Evolutionary conservation across 2,888 invertebrate species (phyloP).

Genomic region (Dolomedes plantarius): DNA sequence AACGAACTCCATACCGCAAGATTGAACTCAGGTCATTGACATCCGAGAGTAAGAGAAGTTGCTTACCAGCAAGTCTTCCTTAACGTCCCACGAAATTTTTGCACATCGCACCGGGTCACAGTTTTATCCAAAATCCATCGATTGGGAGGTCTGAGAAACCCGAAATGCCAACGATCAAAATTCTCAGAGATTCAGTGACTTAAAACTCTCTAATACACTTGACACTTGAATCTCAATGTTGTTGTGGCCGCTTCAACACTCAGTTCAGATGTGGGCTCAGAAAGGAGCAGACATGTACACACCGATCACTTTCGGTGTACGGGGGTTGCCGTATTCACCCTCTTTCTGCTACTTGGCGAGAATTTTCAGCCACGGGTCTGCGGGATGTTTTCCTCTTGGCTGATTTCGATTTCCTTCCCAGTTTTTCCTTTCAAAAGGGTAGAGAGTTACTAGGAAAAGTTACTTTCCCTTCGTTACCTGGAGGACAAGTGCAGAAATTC

Average conservation of each 20-base stretch:
- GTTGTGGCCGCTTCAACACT: conserved; percentile 26
- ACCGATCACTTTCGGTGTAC: conserved; percentile 11
- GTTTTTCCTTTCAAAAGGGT: conserved; percentile 1
- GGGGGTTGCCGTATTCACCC: background rate
- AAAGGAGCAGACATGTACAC: conserved; percentile 46
- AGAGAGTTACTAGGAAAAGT: background rate
- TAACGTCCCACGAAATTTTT: conserved; percentile 12
- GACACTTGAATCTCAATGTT: background rate
- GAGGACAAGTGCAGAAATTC: background rate
- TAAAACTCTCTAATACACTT: background rate
- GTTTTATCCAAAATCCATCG: conserved; percentile 60
- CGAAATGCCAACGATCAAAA: conserved; percentile 1
- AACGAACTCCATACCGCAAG: conserved; percentile 16
- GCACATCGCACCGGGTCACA: background rate
- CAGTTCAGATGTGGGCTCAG: conserved; percentile 38
- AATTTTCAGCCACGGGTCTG: background rate
- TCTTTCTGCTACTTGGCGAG: background rate
- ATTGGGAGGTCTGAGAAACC: background rate
- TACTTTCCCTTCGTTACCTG: background rate
- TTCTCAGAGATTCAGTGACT: background rate
- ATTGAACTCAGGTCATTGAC: conserved; percentile 54
- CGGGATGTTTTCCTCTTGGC: background rate
- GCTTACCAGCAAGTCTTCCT: conserved; percentile 31
- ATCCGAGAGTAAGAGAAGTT: conserved; percentile 28
- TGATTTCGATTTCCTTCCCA: background rate